Conservation (phyloP, 2,888 invertebrate genomes). For the Melolontha melolontha region DNA sequence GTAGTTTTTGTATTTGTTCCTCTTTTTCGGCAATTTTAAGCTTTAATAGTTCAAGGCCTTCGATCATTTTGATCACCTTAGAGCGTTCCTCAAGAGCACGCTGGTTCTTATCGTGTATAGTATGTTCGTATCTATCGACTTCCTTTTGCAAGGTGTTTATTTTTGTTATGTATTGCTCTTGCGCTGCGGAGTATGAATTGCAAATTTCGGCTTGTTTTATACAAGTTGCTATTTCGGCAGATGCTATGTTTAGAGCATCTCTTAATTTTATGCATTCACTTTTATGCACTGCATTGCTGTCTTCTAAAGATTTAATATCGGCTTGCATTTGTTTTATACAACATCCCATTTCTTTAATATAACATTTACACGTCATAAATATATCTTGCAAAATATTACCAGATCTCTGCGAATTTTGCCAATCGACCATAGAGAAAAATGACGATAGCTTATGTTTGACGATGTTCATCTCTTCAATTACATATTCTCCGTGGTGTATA, state of each 20-base stretch:
- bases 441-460: slow-evolving; percentile 53
- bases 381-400: slow-evolving; percentile 27
- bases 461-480: slow-evolving; percentile 56
- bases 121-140: slow-evolving; percentile 11
- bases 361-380: slow-evolving; percentile 23
- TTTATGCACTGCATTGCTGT: neutral
- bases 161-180: slow-evolving; percentile 30
- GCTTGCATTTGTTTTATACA: slow-evolving; percentile 6
- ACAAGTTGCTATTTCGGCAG: slow-evolving; percentile 13
- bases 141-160: slow-evolving; percentile 20
- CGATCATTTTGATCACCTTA: slow-evolving; percentile 21
- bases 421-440: slow-evolving; percentile 49
- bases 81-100: slow-evolving; percentile 9
- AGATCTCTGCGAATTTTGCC: slow-evolving; percentile 49
- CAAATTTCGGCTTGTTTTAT: slow-evolving; percentile 25
- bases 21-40: slow-evolving; percentile 25
- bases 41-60: slow-evolving; percentile 35
- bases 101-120: slow-evolving; percentile 4
- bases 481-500: slow-evolving; percentile 54
- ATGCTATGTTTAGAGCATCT: slow-evolving; percentile 17
- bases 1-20: slow-evolving; percentile 17
- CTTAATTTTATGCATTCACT: slow-evolving; percentile 26
- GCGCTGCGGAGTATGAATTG: slow-evolving; percentile 9
- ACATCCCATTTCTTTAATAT: slow-evolving; percentile 18
- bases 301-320: neutral